Evolutionary conservation across 2,888 invertebrate species (phyloP).

Genomic region (Athalia circularis): DNA sequence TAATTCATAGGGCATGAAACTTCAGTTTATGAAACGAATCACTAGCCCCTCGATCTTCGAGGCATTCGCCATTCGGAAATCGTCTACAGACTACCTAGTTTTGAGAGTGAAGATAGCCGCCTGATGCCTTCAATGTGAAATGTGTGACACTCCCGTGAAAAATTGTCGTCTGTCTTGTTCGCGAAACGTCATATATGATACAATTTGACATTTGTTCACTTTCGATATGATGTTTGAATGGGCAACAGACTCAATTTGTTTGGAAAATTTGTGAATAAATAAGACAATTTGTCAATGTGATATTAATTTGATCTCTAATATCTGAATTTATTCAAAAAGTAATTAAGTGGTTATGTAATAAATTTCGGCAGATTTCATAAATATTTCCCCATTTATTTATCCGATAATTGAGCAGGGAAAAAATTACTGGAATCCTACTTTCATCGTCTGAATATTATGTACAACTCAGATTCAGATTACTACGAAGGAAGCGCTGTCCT

Average conservation of each 20-base stretch:
- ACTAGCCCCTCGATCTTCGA: too few relatives aligned
- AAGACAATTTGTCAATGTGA: too few relatives aligned
- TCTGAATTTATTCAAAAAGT: too few relatives aligned
- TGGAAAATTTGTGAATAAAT: too few relatives aligned
- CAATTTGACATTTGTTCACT: neutral
- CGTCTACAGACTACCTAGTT: too few relatives aligned
- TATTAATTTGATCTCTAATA: too few relatives aligned
- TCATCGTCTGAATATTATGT: neutral
- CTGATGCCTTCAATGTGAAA: too few relatives aligned
- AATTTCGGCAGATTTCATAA: too few relatives aligned
- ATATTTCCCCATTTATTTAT: neutral
- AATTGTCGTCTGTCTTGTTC: slow-evolving; percentile 25
- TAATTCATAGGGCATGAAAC: slow-evolving; percentile 3
- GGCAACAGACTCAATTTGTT: neutral
- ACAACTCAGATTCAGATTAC: slow-evolving; percentile 26
- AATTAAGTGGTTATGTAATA: too few relatives aligned
- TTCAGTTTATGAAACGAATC: neutral
- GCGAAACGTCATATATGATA: slow-evolving; percentile 15
- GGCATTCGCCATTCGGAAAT: too few relatives aligned
- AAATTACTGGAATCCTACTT: neutral
- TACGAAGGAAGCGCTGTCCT: slow-evolving; percentile 61
- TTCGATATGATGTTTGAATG: neutral
- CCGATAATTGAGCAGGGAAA: neutral
- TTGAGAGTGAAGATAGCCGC: too few relatives aligned
- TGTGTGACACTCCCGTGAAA: too few relatives aligned